Evolutionary conservation across 2,113 vertebrate species (phyloP).

Genomic region (Plestiodon gilberti): DNA sequence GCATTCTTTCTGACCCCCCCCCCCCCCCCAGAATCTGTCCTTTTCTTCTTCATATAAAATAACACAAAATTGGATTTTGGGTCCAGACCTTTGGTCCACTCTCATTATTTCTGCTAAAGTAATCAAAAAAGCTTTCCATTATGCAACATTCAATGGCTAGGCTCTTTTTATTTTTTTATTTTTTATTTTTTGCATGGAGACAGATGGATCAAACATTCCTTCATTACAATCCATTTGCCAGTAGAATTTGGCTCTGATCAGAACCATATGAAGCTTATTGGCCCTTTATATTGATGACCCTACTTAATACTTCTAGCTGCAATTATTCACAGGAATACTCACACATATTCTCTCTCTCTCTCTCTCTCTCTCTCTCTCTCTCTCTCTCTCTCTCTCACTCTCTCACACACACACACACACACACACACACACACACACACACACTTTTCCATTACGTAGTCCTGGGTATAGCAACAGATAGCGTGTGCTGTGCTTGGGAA

Average conservation of each 20-base stretch:
- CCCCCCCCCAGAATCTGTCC: constrained; percentile 37
- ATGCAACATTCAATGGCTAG: constrained; percentile 50
- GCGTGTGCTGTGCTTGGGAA: not conserved
- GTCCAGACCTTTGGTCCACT: constrained; percentile 46
- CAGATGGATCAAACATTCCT: constrained; percentile 16
- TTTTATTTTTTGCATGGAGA: not conserved
- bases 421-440: not conserved
- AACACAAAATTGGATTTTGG: constrained; percentile 54
- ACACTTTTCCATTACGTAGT: not conserved
- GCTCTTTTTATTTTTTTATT: constrained; percentile 19
- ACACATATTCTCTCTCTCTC: not conserved
- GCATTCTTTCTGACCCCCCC: not conserved
- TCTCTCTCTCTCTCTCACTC: too few relatives aligned
- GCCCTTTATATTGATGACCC: not conserved
- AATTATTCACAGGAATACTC: not conserved
- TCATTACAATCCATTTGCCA: not conserved
- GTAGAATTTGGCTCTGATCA: constrained; percentile 38
- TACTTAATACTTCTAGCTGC: constrained; percentile 1
- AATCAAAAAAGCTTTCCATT: constrained; percentile 40
- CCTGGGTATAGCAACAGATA: not conserved
- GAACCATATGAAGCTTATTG: not conserved
- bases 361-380: too few relatives aligned
- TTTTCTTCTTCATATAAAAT: constrained; percentile 46
- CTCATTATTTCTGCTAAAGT: constrained; percentile 56
- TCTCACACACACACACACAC: too few relatives aligned